Base-by-base conservation (phyloP, 2,888 invertebrate species). In the Sesia bembeciformis region DNA sequence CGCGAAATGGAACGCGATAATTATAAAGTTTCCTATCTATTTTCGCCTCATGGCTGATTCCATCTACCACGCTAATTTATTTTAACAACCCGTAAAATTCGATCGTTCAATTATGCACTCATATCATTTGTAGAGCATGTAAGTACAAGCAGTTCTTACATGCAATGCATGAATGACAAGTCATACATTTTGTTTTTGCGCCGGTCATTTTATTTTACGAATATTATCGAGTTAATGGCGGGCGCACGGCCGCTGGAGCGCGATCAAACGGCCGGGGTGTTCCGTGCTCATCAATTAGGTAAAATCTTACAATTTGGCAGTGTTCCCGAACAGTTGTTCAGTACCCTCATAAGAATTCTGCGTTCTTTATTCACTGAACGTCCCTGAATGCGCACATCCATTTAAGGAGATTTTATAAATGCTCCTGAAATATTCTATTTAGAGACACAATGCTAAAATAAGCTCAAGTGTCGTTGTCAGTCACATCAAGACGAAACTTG, bases 281-380 rank as follows among this genome's bases (percentile, higher is more conserved):
- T 73, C 74, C 70, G 65, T 66, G 78, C 74, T 76, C 84, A 79
- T 84, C 86, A 84, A 87, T 87, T 86, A 84, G 78, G 76, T 70
- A 74, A 78, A 83, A 80, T 77, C 80, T 71, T 72, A 78, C 79
- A 78, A 23, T 81, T 87, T 87, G 87, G 87, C 87, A 85, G 58
- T 60, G 70, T 74, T 81, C 87, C 87, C 85, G 76, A 63, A 65
- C 83, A 81, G 75, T 82, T 81, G 81, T 79, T 80, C 73, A 8
- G 52, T 66, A 70, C 75, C 70, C 66, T 64, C 62, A 58, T 58
- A 67, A 68, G 40, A 52, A 8, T 39, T 61, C 56, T 71, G 72
- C 70, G 68, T 62, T 66, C 68, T 67, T 66, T 70, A 75, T 78
- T 81, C 75, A 72, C 65, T 63, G 72, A 73, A 71, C 66, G 61